Conservation (phyloP, 2,888 invertebrate genomes). For the Cephus pulcher region DNA sequence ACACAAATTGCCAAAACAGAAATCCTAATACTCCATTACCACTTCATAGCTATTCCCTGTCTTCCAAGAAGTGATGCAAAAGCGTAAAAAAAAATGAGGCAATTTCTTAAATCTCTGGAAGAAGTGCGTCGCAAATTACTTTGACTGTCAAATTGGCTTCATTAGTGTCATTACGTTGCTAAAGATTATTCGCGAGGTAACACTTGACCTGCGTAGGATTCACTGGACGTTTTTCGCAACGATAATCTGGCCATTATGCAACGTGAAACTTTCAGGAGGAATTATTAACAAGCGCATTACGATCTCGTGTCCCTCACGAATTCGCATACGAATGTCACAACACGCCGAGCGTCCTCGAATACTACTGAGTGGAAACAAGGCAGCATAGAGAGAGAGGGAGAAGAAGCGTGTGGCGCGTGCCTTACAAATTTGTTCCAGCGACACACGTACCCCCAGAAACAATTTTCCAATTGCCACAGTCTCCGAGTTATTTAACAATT, state of each 20-base stretch:
- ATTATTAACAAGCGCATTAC: neutral
- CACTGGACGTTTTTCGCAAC: neutral
- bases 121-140: neutral
- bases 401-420: neutral
- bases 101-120: neutral
- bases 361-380: neutral
- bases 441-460: constrained; percentile 18
- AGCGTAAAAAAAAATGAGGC: neutral
- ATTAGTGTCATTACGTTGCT: neutral
- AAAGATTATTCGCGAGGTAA: neutral
- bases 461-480: constrained; percentile 20
- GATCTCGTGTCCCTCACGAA: neutral
- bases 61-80: neutral
- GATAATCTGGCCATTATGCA: neutral
- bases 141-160: neutral
- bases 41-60: neutral
- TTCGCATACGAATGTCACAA: neutral
- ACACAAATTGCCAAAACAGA: neutral
- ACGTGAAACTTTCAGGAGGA: neutral
- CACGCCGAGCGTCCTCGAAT: neutral
- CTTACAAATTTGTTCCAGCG: constrained; percentile 14
- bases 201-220: neutral
- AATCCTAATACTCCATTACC: neutral
- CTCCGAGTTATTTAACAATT: neutral
- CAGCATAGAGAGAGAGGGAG: neutral